These are phyloP conservation scores for Calidris pygmaea DNA, from an alignment of 2,113 vertebrate genomes.

Conservation along the genomic window DNA sequence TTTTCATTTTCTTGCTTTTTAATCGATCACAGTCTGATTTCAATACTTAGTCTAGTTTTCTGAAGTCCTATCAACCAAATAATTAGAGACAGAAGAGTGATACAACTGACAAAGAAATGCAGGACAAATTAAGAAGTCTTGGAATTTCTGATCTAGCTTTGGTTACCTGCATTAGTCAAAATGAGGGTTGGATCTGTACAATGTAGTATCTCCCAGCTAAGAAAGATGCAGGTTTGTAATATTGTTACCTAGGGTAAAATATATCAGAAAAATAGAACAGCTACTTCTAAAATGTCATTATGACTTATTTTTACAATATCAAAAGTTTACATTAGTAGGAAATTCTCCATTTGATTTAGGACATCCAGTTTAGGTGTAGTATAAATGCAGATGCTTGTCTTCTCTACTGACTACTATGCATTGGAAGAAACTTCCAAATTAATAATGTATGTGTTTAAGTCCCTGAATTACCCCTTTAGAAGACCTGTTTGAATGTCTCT, in stretches of 20 bases:
- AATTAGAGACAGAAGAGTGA: neutral
- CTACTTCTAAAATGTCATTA: neutral
- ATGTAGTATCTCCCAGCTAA: neutral
- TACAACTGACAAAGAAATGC: neutral
- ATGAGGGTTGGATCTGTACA: neutral
- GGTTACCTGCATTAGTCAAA: neutral
- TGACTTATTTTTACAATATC: neutral
- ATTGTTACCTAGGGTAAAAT: neutral
- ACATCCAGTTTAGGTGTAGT: neutral
- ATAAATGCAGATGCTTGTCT: neutral
- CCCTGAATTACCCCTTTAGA: neutral
- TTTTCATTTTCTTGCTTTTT: neutral
- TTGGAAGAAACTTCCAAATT: neutral
- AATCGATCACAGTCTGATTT: neutral
- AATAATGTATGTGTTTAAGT: neutral
- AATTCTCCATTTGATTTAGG: neutral
- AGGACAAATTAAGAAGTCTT: neutral
- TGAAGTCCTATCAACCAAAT: neutral
- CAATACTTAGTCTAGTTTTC: neutral
- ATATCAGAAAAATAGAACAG: neutral
- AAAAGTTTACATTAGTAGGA: neutral
- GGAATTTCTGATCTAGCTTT: neutral
- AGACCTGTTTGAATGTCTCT: neutral
- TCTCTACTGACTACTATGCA: neutral
- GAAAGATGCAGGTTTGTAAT: neutral